These are phyloP conservation scores for Chorisops tibialis DNA, from an alignment of 2,888 invertebrate species.

Conservation along the genomic window DNA sequence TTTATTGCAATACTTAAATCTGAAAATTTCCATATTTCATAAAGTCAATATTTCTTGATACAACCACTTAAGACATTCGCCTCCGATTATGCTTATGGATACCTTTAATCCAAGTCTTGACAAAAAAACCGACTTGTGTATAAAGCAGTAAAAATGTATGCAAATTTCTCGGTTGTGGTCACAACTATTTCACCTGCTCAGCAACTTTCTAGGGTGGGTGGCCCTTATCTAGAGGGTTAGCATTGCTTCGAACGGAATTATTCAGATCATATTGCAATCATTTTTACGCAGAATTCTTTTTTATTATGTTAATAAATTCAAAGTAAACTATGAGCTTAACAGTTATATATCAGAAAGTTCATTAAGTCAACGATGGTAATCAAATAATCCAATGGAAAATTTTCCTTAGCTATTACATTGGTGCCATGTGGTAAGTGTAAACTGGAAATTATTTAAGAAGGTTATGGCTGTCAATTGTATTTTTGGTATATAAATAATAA, in stretches of 20 bases:
- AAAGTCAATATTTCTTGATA: slow-evolving; percentile 20
- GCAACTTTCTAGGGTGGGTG: slow-evolving; percentile 14
- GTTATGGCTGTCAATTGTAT: too few species aligned
- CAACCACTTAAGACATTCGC: slow-evolving; percentile 14
- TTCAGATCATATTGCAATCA: not conserved
- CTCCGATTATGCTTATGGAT: slow-evolving; percentile 7
- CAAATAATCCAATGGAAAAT: slow-evolving; percentile 16
- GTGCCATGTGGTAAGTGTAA: too few species aligned
- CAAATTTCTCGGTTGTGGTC: slow-evolving; percentile 17
- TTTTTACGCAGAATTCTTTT: slow-evolving; percentile 3
- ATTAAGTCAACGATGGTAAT: slow-evolving; percentile 25
- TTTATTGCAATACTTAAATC: slow-evolving; percentile 9
- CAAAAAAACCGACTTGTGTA: slow-evolving; percentile 13
- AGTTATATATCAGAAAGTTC: slow-evolving; percentile 17
- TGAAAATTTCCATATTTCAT: slow-evolving; percentile 12
- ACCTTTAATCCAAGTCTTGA: slow-evolving; percentile 7
- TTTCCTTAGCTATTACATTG: too few species aligned
- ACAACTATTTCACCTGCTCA: not conserved
- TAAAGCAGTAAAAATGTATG: slow-evolving; percentile 15
- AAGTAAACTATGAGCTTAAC: not conserved
- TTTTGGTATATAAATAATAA: too few species aligned
- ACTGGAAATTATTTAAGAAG: too few species aligned
- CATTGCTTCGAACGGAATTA: slow-evolving; percentile 17
- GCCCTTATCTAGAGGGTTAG: slow-evolving; percentile 11
- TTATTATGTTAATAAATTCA: slow-evolving; percentile 19